Evolutionary conservation across 2,113 vertebrate genomes (phyloP), one percentile per base, ranked within the genome.

Genomic region (Gambusia affinis): DNA sequence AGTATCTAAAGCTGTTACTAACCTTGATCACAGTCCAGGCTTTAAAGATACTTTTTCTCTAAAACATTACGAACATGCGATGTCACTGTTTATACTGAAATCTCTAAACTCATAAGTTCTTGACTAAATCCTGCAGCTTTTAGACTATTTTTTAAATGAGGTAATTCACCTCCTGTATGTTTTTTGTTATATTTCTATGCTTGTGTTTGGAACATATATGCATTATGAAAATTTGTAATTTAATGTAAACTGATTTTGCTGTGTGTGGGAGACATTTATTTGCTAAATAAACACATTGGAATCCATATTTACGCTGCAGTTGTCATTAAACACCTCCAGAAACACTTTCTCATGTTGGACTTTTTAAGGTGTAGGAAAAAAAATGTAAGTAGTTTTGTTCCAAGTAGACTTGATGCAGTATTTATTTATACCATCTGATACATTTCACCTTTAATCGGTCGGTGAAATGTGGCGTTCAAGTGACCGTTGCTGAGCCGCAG

Each of bases 231-330:
- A 95, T 97, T 97, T 97, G 96, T 98, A 97, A 96, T 96, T 96
- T 94, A 96, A 94, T 96, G 95, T 97, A 95, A 96, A 96, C 87
- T 92, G 96, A 96, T 92, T 94, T 96, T 92, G 92, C 92, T 97
- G 96, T 98, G 98, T 93, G 92, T 93, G 89, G 87, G 92, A 73
- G 65, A 92, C 61, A 93, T 88, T 42, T 42, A 94, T 98, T 97
- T 97, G 96, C 96, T 96, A 95, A 98, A 98, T 98, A 97, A 97
- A 98, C 94, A 96, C 92, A 96, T 96, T 95, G 96, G 96, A 96
- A 96, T 97, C 95, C 96, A 78, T 0, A 60, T 29, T 27, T 31
- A 8, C 10, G 24, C 35, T 65, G 42, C 19, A 19, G 31, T 64
- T 5, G 28, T 71, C 47, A 37, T 76, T 69, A 64, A 44, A n/a